Evolutionary conservation across 2,113 vertebrate species (phyloP).

Genomic region (Hippolais icterina): DNA sequence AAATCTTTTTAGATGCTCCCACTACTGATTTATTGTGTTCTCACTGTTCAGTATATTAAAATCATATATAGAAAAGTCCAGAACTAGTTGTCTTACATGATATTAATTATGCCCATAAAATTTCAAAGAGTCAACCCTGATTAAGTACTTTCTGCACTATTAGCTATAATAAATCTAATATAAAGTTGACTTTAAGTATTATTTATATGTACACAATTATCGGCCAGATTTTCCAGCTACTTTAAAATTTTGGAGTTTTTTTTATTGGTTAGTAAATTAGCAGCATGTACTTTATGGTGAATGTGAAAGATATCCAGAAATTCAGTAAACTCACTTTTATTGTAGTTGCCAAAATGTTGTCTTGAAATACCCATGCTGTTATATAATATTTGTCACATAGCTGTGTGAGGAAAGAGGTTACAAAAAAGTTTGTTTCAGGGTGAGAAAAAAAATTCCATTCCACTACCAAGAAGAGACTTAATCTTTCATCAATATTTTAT

Average conservation of each 20-base stretch:
- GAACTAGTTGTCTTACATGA: conserved; percentile 24
- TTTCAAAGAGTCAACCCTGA: conserved; percentile 19
- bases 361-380: rapidly evolving
- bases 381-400: neutral
- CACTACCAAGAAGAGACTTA: neutral
- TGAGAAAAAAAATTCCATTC: neutral
- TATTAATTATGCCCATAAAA: conserved; percentile 52
- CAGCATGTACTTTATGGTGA: neutral
- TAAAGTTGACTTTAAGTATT: neutral
- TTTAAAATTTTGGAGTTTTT: neutral
- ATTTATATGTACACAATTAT: neutral
- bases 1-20: conserved; percentile 25
- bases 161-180: neutral
- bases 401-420: neutral
- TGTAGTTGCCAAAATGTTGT: neutral
- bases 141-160: conserved; percentile 8
- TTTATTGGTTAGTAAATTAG: neutral
- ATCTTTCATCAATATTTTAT: neutral
- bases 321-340: neutral
- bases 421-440: neutral
- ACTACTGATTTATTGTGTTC: conserved; percentile 39
- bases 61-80: conserved; percentile 55
- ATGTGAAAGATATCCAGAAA: neutral
- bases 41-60: conserved; percentile 64
- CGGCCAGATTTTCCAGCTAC: neutral